These are phyloP conservation scores for Drosophila rhopaloa DNA, from an alignment of 1,140 invertebrate species.

Conservation along the genomic window DNA sequence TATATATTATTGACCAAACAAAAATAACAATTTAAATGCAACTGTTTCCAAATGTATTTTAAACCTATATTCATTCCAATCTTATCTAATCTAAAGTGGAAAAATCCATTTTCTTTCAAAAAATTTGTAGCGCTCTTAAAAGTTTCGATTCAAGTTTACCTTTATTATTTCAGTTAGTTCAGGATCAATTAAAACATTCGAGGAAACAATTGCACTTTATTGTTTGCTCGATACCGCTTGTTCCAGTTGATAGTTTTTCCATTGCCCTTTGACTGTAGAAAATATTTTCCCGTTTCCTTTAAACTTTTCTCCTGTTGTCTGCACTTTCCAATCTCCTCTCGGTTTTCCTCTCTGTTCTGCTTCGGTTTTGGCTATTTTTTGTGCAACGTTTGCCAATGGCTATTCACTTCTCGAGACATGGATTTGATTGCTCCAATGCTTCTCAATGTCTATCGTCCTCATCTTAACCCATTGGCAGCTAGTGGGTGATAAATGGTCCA, in stretches of 20 bases:
- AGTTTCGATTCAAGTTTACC: not conserved
- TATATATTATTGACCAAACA: no score
- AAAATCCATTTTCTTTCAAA: not conserved
- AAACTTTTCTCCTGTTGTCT: constrained; percentile 24
- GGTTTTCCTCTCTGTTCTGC: constrained; percentile 8
- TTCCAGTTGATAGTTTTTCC: constrained; percentile 38
- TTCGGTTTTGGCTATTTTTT: constrained; percentile 34
- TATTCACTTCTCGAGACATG: constrained; percentile 53
- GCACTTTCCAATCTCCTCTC: constrained; percentile 32
- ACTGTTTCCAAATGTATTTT: no score
- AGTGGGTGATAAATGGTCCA: not conserved
- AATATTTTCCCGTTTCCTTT: constrained; percentile 37
- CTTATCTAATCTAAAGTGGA: no score
- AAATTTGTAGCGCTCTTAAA: not conserved
- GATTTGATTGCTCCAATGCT: constrained; percentile 67
- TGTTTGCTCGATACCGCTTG: constrained; percentile 28
- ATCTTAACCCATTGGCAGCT: constrained; percentile 4
- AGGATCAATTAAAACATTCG: constrained; percentile 32
- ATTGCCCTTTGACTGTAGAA: constrained; percentile 33
- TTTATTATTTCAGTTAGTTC: constrained; percentile 25
- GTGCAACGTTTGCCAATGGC: constrained; percentile 50
- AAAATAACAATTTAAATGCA: no score
- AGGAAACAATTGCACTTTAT: constrained; percentile 31
- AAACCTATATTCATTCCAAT: no score
- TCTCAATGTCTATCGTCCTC: constrained; percentile 41